Conservation (phyloP, 2,113 vertebrate genomes). For the Hirundichthys speculiger region DNA sequence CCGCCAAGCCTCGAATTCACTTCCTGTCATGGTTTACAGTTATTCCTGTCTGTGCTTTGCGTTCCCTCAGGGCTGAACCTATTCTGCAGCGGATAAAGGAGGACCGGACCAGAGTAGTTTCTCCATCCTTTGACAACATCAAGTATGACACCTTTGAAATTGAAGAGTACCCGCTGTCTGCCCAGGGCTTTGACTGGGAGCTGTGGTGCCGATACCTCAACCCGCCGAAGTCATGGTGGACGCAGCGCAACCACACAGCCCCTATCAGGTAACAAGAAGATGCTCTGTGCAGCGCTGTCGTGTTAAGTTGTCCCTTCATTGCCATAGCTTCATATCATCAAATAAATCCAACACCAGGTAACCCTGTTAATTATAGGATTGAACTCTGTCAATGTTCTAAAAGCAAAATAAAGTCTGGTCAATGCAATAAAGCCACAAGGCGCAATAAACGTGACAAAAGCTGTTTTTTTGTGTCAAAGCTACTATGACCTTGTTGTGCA, state of each 20-base stretch:
- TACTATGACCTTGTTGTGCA: no score
- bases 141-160: constrained; percentile 97
- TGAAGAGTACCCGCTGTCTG: constrained; percentile 93
- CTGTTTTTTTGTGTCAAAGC: no score
- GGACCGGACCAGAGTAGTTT: constrained; percentile 92
- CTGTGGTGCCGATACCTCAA: constrained; percentile 97
- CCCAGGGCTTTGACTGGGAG: constrained; percentile 98
- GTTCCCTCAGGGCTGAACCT: constrained; percentile 88
- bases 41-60: background rate
- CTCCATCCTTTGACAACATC: constrained; percentile 96
- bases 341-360: background rate
- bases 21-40: no score
- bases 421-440: background rate
- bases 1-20: no score
- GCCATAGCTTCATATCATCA: background rate
- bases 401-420: background rate
- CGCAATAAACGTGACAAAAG: background rate
- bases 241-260: constrained; percentile 87
- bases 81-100: constrained; percentile 94
- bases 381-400: constrained; percentile 20
- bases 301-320: no score
- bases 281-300: no score
- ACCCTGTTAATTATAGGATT: constrained; percentile 45
- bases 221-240: constrained; percentile 96
- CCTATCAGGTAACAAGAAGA: constrained; percentile 87